These are phyloP conservation scores for Alloplasta piceator DNA, from an alignment of 2,888 invertebrate genomes.

Conservation along the genomic window DNA sequence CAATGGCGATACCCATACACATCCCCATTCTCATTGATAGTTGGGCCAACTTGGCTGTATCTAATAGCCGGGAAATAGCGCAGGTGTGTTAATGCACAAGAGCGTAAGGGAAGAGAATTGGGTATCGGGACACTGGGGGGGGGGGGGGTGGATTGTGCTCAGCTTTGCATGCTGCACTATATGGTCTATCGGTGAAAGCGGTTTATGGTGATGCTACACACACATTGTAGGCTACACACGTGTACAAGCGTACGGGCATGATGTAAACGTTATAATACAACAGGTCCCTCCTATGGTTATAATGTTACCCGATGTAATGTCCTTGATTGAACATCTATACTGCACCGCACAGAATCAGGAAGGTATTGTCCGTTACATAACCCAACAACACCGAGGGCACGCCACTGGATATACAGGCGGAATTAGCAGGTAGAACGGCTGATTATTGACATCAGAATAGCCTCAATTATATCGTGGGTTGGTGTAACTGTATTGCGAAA, in stretches of 20 bases:
- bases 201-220: constrained; percentile 17
- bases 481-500: not conserved
- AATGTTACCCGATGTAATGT: constrained; percentile 25
- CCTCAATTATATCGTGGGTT: constrained; percentile 1
- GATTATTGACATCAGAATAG: not conserved
- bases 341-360: constrained; percentile 11
- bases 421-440: not conserved
- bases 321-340: not conserved
- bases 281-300: not conserved
- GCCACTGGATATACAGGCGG: not conserved
- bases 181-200: constrained; percentile 20
- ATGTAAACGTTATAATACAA: constrained; percentile 12
- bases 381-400: constrained; percentile 1
- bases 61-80: constrained; percentile 50
- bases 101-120: not conserved
- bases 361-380: constrained; percentile 26
- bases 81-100: constrained; percentile 39
- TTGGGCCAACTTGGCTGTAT: constrained; percentile 43
- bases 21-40: constrained; percentile 37
- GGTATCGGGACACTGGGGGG: not conserved
- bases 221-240: too few species aligned
- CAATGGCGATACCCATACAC: constrained; percentile 5
- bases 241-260: too few species aligned
- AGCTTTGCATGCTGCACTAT: constrained; percentile 27
- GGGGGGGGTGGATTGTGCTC: constrained; percentile 32